A percentile compares a stretch with the other conserved stretches of the same genome.
Conservation (phyloP, 2,797 vertebrate species). For the Lepilemur septentrionalis region DNA sequence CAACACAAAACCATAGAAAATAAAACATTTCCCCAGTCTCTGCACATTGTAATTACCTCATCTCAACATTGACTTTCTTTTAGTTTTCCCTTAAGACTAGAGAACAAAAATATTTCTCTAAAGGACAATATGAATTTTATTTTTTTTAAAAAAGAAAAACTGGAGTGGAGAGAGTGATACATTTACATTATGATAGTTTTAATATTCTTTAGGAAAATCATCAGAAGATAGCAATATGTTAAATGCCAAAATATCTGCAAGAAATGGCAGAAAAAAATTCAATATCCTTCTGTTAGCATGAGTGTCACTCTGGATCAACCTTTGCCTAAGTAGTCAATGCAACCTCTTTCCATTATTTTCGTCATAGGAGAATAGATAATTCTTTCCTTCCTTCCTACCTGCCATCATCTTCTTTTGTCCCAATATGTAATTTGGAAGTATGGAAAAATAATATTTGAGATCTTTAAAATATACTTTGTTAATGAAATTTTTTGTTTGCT, state of each 20-base stretch:
- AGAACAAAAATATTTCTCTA: not conserved
- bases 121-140: not conserved
- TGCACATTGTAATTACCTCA: not conserved
- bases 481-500: not conserved
- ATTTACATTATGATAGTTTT: not conserved
- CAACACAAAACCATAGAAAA: not conserved
- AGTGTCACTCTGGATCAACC: not conserved
- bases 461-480: not conserved
- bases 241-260: slow-evolving; percentile 3
- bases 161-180: not conserved
- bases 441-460: not conserved
- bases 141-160: not conserved
- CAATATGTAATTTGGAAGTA: not conserved
- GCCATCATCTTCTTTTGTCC: not conserved
- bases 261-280: not conserved
- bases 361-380: not conserved
- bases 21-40: not conserved
- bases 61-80: not conserved
- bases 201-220: not conserved
- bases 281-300: not conserved
- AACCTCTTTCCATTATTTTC: not conserved
- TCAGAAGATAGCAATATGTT: not conserved
- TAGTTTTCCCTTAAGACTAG: not conserved
- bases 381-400: not conserved
- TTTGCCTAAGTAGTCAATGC: not conserved